Base-by-base conservation (phyloP, 2,888 invertebrate genomes). In the Perizoma affinitatum region DNA sequence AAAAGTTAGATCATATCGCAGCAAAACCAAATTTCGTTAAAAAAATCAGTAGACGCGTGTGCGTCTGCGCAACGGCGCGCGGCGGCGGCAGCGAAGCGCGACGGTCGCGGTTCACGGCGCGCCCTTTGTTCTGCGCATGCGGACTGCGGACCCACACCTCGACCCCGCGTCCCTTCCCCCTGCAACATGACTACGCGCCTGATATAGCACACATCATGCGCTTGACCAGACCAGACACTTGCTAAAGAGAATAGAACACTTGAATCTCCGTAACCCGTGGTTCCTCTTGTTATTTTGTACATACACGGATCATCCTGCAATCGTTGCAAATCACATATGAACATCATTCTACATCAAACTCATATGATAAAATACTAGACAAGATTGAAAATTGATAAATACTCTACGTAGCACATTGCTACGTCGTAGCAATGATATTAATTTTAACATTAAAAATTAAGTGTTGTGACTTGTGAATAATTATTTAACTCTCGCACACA, bases 51-150 rank as follows among this genome's bases (percentile, higher is more conserved):
- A 67, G 74, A 72, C 66, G 73, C 71, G 77, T 71, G 79, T 74
- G 74, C 69, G 70, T 63, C 62, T 71, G 71, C 70, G 78, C 70
- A 74, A 74, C 79, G 71, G 71, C 74, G 73, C 71, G 78, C 70
- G 74, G 75, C 78, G 67, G 69, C 73, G 71, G 81, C 77, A 80
- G 78, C 88, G 84, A 82, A 82, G 85, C 91, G 88, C 80, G 84
- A 84, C 91, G 72, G 91, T 85, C 84, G 83, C 88, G 91, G 91
- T 92, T 92, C 91, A 92, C 88, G 88, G 85, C 83, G 78, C 91
- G 91, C 92, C 91, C 91, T 92, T 92, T 92, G 91, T 92, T 91
- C 91, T 86, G 87, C 82, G 87, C 86, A 82, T 79, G 83, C 82
- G 81, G 54, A 78, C 75, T 80, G 73, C 77, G 79, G 78, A 76